Conservation (phyloP, 2,113 vertebrate genomes). For the rabbit (Oryctolagus cuniculus) region mOryCun1.1 NC_091441.1:64828501-64829000, state of each 20-base stretch:
- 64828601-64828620: not conserved
- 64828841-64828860: slow-evolving; percentile 41
- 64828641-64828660: not conserved
- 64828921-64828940: slow-evolving; percentile 67
- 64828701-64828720: slow-evolving; percentile 60
- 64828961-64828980: slow-evolving; percentile 37
- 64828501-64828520: not conserved
- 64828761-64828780: slow-evolving; percentile 56
- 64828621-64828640: not conserved
- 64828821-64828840: not conserved
- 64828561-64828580: not conserved
- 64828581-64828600: not conserved
- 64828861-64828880: slow-evolving; percentile 53
- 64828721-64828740: slow-evolving; percentile 23
- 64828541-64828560: not conserved
- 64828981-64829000: slow-evolving; percentile 59
- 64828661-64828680: not conserved
- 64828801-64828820: slow-evolving; percentile 59
- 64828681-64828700: slow-evolving; percentile 46
- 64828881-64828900: slow-evolving; percentile 63
- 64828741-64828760: slow-evolving; percentile 35
- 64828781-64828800: slow-evolving; percentile 61
- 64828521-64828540: not conserved
- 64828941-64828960: slow-evolving; percentile 25
- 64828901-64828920: slow-evolving; percentile 66